Base-by-base conservation (phyloP, 2,113 vertebrate species). In the Urocolius indicus region DNA sequence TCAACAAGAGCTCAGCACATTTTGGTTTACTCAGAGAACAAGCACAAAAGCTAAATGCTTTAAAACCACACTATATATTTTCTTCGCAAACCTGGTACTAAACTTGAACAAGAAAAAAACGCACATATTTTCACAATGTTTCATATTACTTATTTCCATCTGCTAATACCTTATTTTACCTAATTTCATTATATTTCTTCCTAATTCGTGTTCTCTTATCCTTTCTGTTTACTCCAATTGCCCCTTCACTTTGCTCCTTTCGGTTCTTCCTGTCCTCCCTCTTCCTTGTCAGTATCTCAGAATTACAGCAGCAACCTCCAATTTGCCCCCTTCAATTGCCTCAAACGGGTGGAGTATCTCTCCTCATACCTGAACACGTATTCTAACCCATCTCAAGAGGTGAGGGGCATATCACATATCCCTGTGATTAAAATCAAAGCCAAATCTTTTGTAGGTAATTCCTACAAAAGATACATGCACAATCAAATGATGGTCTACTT, bases 351-450 rank as follows among this genome's bases (percentile, higher is more conserved):
- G 8, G 5, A 4, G 3, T 12, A 26, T 23, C 23, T 58, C n/a
- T 62, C 18, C 32, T 62, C 52, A n/a, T 6, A 16, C 6, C 16
- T 3, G 3, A 26, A 15, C 3, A 1, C 0, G 38, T 27, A 55
- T 20, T 62, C 3, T 2, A 84, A 32, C 7, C n/a, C 19, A 20
- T 22, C 73, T 78, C 34, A 63, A 90, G 59, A 66, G 12, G 34
- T 1, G 14, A 80, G n/a, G n/a, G n/a, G n/a, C n/a, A n/a, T n/a
- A n/a, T n/a, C n/a, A n/a, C n/a, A n/a, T n/a, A 24, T 80, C 58
- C 14, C 27, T 43, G 21, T 10, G 15, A 81, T n/a, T 49, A 86
- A 69, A 88, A 54, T 38, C 13, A 63, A 51, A 43, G 16, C 3
- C 57, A 36, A 49, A 38, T n/a, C n/a, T n/a, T n/a, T n/a, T n/a